Evolutionary conservation across 2,888 invertebrate species (phyloP), one percentile per base, ranked within the genome.

Genomic region (Microplitis deprimator): DNA sequence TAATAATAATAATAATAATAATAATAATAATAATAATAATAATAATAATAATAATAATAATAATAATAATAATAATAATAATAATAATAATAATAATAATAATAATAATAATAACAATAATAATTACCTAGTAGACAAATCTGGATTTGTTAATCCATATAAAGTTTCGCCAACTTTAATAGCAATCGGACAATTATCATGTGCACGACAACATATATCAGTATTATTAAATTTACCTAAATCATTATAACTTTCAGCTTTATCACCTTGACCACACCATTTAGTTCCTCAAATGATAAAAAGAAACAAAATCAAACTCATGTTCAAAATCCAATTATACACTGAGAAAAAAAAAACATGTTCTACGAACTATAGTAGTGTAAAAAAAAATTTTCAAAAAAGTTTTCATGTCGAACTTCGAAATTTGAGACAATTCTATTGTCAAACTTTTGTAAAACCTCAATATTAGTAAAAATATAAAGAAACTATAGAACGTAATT

Each of bases 211-310:
- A 87, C 94, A 95, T 40, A 90, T 91, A 88, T 94, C 94, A 0
- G 93, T 93, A 84, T 91, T 91, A 85, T 91, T 91, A 89, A 93
- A 93, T 68, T 91, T 88, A 0, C 94, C 94, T 39, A 94, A 87
- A 83, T 94, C 93, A 6, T 91, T 90, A 73, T 91, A 90, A 5
- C 91, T 91, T 20, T 90, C 89, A 0, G 94, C 93, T 0, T 91
- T 91, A 83, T 92, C 92, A 0, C 94, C 94, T 76, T 92, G 92
- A 0, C 95, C 94, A 83, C 95, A 95, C 94, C 94, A 95, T 41
- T 94, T 92, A 0, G 94, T 94, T 1, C 94, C 94, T 93, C 89
- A 7, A 20, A 29, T 17, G 71, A 68, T 39, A 20, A 73, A 73
- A 73, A 69, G n/a, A 72, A 67, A 41, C 5, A 10, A 7, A 41